Conservation (phyloP, 2,888 invertebrate species). For the Trimorus sp. region DNA sequence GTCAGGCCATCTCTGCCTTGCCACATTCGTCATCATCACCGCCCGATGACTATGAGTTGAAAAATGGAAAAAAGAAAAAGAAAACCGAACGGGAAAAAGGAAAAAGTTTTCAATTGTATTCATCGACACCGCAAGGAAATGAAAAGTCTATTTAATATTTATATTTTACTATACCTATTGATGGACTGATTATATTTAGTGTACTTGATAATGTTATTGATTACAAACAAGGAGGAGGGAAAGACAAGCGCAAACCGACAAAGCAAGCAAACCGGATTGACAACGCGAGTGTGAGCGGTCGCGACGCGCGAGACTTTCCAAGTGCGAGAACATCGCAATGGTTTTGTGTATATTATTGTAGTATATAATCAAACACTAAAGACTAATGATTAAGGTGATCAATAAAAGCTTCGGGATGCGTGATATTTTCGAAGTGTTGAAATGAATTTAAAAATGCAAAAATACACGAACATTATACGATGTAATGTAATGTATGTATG, state of each 20-base stretch:
- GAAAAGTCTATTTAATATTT: slow-evolving; percentile 76
- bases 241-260: slow-evolving; percentile 46
- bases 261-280: slow-evolving; percentile 8
- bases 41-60: slow-evolving; percentile 53
- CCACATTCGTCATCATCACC: slow-evolving; percentile 42
- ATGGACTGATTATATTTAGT: slow-evolving; percentile 78
- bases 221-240: slow-evolving; percentile 26
- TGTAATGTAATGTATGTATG: slow-evolving; percentile 63
- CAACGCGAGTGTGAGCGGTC: too few species aligned
- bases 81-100: too few species aligned
- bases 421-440: slow-evolving; percentile 73
- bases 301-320: slow-evolving; percentile 41
- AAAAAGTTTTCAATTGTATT: slow-evolving; percentile 68
- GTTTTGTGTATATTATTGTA: slow-evolving; percentile 79
- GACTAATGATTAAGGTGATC: slow-evolving; percentile 80
- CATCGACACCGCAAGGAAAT: slow-evolving; percentile 72
- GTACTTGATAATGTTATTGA: slow-evolving; percentile 74
- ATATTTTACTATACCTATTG: slow-evolving; percentile 78
- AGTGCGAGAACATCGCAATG: slow-evolving; percentile 49
- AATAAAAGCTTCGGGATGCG: slow-evolving; percentile 73
- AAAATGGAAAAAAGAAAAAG: slow-evolving; percentile 57
- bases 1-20: slow-evolving; percentile 62
- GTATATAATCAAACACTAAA: slow-evolving; percentile 80
- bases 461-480: slow-evolving; percentile 67
- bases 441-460: slow-evolving; percentile 49